Evolutionary conservation across 2,113 vertebrate genomes (phyloP), one percentile per base, ranked within the genome.

Genomic region (Hyperoodon ampullatus): DNA sequence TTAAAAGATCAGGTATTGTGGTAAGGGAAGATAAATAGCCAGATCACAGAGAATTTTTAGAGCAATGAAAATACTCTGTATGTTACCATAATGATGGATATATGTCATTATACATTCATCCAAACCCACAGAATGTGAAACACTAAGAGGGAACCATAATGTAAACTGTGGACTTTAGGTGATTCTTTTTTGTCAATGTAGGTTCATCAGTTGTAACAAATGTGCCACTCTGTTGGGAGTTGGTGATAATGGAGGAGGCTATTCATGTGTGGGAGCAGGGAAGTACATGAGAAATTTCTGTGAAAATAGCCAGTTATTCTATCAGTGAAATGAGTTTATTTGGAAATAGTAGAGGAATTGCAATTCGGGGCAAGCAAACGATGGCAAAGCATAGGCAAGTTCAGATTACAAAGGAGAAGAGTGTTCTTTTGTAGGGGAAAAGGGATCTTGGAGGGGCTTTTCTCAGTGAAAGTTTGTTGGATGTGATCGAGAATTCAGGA

Each of bases 261-360:
- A 1, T 15, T 21, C 14, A 3, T 47, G 19, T 47, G 8, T 47
- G 35, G n/a, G 5, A 1, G 4, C 19, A 33, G n/a, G 26, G 39
- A 47, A 58, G 50, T 42, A 18, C 13, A 6, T 71, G 65, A 65
- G 53, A 35, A 82, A 23, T 58, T 2, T 70, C 24, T 70, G 3
- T 44, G 19, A 30, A 66, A 66, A 66, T 33, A 30, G 30, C 30
- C 65, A 66, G 13, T 33, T 33, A 66, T 33, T 66, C 26, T 66
- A 66, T 66, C 65, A 66, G 65, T 66, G 30, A 33, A 33, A 66
- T 66, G 30, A 66, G 10, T 63, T 63, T 66, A 66, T 66, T 66
- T 16, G 6, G 13, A 14, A 66, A 33, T 33, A 66, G 65, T 12
- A 66, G 30, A 66, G 30, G 30, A 30, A 66, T 30, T 66, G 11